Evolutionary conservation across 2,888 invertebrate genomes (phyloP).

Genomic region (Anthophora plumipes): DNA sequence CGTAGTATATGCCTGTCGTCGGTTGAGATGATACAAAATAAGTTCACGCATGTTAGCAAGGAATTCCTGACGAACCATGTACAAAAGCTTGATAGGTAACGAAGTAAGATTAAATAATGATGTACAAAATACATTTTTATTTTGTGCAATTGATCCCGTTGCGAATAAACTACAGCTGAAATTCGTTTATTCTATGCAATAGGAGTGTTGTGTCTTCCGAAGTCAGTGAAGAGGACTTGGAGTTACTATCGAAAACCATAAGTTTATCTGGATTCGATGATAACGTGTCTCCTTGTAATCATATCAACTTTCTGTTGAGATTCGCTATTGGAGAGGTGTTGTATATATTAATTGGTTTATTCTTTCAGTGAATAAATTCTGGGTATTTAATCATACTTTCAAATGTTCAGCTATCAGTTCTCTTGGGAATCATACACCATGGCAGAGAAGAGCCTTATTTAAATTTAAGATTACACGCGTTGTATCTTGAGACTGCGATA

Average conservation of each 20-base stretch:
- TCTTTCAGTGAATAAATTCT: slow-evolving; percentile 8
- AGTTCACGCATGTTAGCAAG: slow-evolving; percentile 67
- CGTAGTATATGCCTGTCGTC: slow-evolving; percentile 76
- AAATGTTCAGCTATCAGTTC: slow-evolving; percentile 76
- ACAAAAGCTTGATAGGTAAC: slow-evolving; percentile 77
- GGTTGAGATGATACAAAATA: slow-evolving; percentile 70
- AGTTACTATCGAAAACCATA: slow-evolving; percentile 90
- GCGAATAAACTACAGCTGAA: neutral
- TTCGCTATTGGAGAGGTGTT: slow-evolving; percentile 89
- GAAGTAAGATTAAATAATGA: slow-evolving; percentile 39
- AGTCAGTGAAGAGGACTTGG: slow-evolving; percentile 90
- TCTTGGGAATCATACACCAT: slow-evolving; percentile 83
- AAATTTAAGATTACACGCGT: slow-evolving; percentile 89
- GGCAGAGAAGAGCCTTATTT: slow-evolving; percentile 90
- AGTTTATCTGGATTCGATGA: slow-evolving; percentile 94
- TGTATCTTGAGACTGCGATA: slow-evolving; percentile 90
- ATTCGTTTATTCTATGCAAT: slow-evolving; percentile 45
- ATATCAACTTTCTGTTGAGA: slow-evolving; percentile 89
- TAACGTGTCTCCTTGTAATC: slow-evolving; percentile 92
- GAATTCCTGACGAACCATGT: slow-evolving; percentile 70
- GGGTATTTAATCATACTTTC: neutral
- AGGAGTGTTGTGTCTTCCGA: slow-evolving; percentile 87
- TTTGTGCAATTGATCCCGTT: neutral
- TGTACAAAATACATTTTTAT: neutral
- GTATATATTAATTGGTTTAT: neutral